Base-by-base conservation (phyloP, 2,113 vertebrate species). In the Arvicanthis niloticus region DNA sequence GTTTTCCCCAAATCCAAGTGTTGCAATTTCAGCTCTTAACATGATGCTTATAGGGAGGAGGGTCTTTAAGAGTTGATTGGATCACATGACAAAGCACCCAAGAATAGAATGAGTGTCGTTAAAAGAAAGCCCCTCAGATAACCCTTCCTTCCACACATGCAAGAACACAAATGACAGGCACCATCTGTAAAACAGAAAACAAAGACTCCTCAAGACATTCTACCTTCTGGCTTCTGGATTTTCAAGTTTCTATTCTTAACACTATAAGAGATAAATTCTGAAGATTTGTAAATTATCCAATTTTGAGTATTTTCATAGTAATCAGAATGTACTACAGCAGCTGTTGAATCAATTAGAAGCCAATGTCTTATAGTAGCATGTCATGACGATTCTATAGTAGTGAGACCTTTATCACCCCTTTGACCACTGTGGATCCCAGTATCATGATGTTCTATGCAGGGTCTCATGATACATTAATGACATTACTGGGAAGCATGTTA, bases 141-240 rank as follows among this genome's bases (percentile, higher is more conserved):
- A 48, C 1, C 5, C 21, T 48, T 22, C 16, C 3, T 51, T 72
- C 31, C 0, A 16, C 0, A 5, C 21, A 29, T 37, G 4, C 77
- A 10, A 24, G 15, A n/a, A 40, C 2, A 37, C 2, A 96, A 29
- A 80, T 70, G 45, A 29, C 26, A 53, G 19, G 1, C 1, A 62
- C 7, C 48, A 53, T 22, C 19, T 17, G 24, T 90, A 62, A 60
- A 58, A 51, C 37, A 86, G 26, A 60, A 80, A 87, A 78, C 62
- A 51, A 37, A 10, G 34, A 29, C 34, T 3, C 51, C 37, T 17
- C 4, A 26, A 68, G 60, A 77, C 3, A 21, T 1, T 13, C 1
- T 19, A 58, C 68, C 24, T 85, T 26, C 8, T 85, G 26, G 3
- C 26, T 19, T 29, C 9, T 62, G 34, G 24, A 84, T 76, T 5